Conservation (phyloP, 2,797 vertebrate genomes). For the Chrysolophus pictus region DNA sequence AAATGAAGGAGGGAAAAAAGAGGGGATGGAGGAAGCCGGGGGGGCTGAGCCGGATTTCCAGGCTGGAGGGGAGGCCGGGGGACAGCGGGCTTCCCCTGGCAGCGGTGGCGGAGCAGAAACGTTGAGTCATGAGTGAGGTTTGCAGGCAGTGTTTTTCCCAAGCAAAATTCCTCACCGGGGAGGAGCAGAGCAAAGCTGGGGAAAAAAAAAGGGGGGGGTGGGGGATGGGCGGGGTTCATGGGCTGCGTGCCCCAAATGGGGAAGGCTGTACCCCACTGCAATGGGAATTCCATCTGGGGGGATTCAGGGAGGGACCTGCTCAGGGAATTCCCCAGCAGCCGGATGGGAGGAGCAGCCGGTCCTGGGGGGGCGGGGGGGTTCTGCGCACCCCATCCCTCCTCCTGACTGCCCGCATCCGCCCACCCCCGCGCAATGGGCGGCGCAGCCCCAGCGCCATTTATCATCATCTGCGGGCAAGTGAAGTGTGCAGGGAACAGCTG, state of each 20-base stretch:
- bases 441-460: constrained; percentile 75
- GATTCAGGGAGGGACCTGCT: not conserved
- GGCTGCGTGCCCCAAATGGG: not conserved
- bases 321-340: constrained; percentile 35
- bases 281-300: not conserved
- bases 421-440: constrained; percentile 42
- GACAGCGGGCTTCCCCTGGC: constrained; percentile 68
- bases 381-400: constrained; percentile 6
- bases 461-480: constrained; percentile 84
- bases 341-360: constrained; percentile 28
- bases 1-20: not conserved
- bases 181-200: constrained; percentile 16
- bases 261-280: not conserved
- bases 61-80: not conserved
- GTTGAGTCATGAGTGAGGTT: constrained; percentile 76
- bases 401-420: constrained; percentile 18
- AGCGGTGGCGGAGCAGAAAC: constrained; percentile 70
- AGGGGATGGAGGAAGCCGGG: not conserved
- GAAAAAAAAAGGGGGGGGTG: not conserved
- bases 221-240: not conserved
- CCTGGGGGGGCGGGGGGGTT: not conserved
- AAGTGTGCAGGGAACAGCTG: constrained; percentile 83
- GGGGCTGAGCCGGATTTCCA: constrained; percentile 48
- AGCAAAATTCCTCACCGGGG: constrained; percentile 69
- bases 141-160: constrained; percentile 51